Base-by-base conservation (phyloP, 2,113 vertebrate species). In the Dissostichus mawsoni region DNA sequence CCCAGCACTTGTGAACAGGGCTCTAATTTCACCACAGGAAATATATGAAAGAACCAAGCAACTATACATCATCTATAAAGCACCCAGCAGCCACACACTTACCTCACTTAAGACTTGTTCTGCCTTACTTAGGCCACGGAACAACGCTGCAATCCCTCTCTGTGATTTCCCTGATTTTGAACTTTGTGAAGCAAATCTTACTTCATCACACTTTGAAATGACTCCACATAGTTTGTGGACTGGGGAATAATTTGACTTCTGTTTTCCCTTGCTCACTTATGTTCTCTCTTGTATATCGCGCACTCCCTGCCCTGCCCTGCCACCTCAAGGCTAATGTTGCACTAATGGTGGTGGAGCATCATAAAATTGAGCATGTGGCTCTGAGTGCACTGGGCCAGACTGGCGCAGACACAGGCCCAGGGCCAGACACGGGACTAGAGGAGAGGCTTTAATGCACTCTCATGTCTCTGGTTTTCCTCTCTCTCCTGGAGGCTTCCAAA, bases 21-120 rank as follows among this genome's bases (percentile, higher is more conserved):
- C 81, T 93, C 86, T 92, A 89, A 93, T 94, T 93, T 93, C 87
- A 91, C 85, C 89, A 84, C 88, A 88, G 92, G 93, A 94, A 94
- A 93, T 94, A 90, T 94, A 93, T 94, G 92, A 94, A 94, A 94
- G 90, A 86, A 93, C 89, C 89, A 86, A 62, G 69, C 90, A 89
- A 91, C 92, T 95, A 94, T 95, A 93, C 84, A 93, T 96, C 95
- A 96, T 94, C 74, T 29, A 68, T 86, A 92, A 86, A 87, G 78
- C 85, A 84, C 78, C 83, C 85, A 85, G 87, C 83, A 80, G 84
- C 77, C 68, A 65, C 66, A 85, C 80, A 78, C 82, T 70, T 83
- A 76, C 79, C 71, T 84, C 84, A 73, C 77, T 85, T 69, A 82
- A 65, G 61, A 61, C 74, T 81, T 44, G 72, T 84, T 87, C 78